Evolutionary conservation across 2,888 invertebrate species (phyloP), one percentile per base, ranked within the genome.

Genomic region (Quadroppia sp.): DNA sequence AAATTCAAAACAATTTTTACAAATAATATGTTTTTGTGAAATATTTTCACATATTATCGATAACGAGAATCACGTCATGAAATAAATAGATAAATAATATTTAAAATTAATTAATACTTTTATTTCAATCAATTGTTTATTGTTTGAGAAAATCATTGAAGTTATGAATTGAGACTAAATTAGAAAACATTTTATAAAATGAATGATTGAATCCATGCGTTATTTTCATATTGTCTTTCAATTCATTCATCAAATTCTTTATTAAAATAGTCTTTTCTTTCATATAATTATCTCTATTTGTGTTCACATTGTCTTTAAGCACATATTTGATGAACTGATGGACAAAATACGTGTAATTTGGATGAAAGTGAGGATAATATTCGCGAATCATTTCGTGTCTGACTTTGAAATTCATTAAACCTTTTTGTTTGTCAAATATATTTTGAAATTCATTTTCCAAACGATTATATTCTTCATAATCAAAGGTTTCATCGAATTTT

Each of bases 311-410:
- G 61, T n/a, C n/a, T n/a, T n/a, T n/a, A n/a, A 64, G 61, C 7
- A n/a, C 45, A 45, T 69, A 69, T 69, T 69, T 69, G 1, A 69
- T 42, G 7, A 6, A 69, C 25, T 45, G 17, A 28, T 45, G 45
- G 13, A 69, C 28, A 69, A 69, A 69, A 40, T 69, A 69, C 15
- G 69, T 69, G 17, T 45, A 69, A 25, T 45, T 69, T 13, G 69
- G 69, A n/a, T 69, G 69, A 69, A 69, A 69, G 28, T 69, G 23
- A 13, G 40, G 45, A 45, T 69, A 69, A 45, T 23, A 69, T 42
- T 17, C 7, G 42, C 69, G 45, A 1, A 45, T 17, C 3, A 69
- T 23, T 15, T 42, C 69, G 1, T 69, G 45, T 25, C 36, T 40
- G 4, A 15, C 9, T 4, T 25, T 40, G 20, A 20, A 69, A 17